Evolutionary conservation across 1,140 invertebrate species (phyloP), one percentile per base, ranked within the genome.

Genomic region (Tyrophagus putrescentiae): DNA sequence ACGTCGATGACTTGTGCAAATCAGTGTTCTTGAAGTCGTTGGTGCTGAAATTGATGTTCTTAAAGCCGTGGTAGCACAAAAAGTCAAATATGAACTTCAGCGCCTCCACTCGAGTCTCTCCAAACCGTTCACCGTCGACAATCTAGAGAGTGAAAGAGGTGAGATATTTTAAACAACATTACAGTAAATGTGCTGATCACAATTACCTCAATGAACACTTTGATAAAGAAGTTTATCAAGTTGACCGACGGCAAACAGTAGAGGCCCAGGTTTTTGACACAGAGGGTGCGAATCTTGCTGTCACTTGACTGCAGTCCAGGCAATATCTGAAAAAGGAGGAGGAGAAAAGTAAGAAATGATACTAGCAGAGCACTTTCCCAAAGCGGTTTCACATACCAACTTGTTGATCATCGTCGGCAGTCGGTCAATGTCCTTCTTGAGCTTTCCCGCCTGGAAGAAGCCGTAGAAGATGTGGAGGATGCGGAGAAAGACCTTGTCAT

Each of bases 201-300:
- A 48, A 21, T 48, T 48, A 48, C 45, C 31, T 48, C 45, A 48
- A 48, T 48, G 31, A 48, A 48, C 7, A 48, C 45, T 21, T 48
- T 48, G 7, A 48, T 21, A 21, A 48, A 48, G 45, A 25, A 6
- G 21, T 48, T 48, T 7, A 48, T 48, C 45, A 48, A 48, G 7
- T 48, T 29, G 18, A 18, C 18, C 9, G 45, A 48, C 9, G 45
- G 45, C 7, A 48, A 48, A 48, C 45, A 48, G 21, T 48, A 48
- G 7, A 6, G 45, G 21, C 45, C 45, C 18, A 48, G 31, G 7
- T 21, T 48, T 48, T 48, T 48, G 18, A 48, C 21, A 9, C 21
- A 6, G 31, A 48, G 18, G 7, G 45, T 48, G 23, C 45, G 23
- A 25, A 48, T 21, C 31, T 48, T 48, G 13, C 21, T 25, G 21